These are phyloP conservation scores for Aleiodes leptofemur DNA, from an alignment of 2,888 invertebrate species.

Conservation along the genomic window DNA sequence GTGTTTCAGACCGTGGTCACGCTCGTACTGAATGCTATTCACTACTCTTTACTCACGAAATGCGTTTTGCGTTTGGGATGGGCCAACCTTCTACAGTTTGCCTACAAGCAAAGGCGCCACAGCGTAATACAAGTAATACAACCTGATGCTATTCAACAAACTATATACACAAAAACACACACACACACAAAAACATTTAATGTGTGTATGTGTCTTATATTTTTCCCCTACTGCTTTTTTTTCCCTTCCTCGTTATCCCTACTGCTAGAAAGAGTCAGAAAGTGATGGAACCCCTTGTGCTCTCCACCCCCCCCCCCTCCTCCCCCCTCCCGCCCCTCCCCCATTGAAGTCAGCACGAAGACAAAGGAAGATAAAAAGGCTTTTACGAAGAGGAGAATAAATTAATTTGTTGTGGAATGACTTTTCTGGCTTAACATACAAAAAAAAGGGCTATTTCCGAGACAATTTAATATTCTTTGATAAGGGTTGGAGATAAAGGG, in stretches of 20 bases:
- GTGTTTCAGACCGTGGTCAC: slow-evolving; percentile 54
- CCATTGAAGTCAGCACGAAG: too few species aligned
- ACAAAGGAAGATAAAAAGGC: too few species aligned
- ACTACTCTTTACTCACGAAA: slow-evolving; percentile 43
- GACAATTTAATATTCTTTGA: not conserved
- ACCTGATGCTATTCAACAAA: slow-evolving; percentile 45
- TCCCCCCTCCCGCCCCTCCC: too few species aligned
- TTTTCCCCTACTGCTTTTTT: not conserved
- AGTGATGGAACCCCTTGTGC: too few species aligned
- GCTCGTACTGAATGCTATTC: slow-evolving; percentile 52
- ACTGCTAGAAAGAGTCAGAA: not conserved
- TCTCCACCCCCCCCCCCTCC: too few species aligned
- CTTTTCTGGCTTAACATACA: too few species aligned
- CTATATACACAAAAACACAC: not conserved
- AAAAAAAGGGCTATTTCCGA: too few species aligned
- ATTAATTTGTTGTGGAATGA: too few species aligned
- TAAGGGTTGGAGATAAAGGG: not conserved
- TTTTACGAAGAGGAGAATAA: too few species aligned
- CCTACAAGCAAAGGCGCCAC: slow-evolving; percentile 53
- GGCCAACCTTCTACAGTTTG: slow-evolving; percentile 45
- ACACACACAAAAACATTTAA: not conserved
- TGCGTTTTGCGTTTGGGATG: slow-evolving; percentile 44
- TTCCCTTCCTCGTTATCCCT: slow-evolving; percentile 22
- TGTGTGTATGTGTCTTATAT: not conserved
- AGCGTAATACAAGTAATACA: slow-evolving; percentile 33